Base-by-base conservation (phyloP, 2,888 invertebrate species). In the Leptinotarsa haldemani region DNA sequence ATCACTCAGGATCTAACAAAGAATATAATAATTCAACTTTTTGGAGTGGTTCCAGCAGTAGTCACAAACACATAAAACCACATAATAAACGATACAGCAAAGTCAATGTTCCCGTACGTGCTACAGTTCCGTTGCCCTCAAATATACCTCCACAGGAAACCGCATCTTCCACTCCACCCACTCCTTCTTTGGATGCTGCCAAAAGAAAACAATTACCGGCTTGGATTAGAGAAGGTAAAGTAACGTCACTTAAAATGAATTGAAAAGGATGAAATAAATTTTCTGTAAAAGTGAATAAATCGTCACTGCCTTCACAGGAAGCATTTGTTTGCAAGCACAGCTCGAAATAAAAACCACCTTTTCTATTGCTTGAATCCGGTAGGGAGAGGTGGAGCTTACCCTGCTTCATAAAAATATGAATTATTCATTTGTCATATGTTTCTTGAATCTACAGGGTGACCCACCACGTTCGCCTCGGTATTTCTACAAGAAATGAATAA, bases 151-250 rank as follows among this genome's bases (percentile, higher is more conserved):
- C 50, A 20, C 20, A 56, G 22, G 70, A 47, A 25, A 69, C 80
- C 52, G n/a, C 4, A 3, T 1, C 52, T 47, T n/a, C 63, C 63
- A 22, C 50, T 48, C 53, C 48, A 25, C 30, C 75, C 66, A 25
- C 70, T 76, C 63, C 85, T 88, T 15, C 90, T 47, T 88, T 92
- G 85, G 97, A 97, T 87, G 95, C 96, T 18, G 94, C 94, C 20
- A 96, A 96, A 87, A 90, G 97, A 52, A 93, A 96, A 84, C 94
- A 95, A 82, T 90, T 99, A 25, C 99, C 99, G n/a, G 96, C 95
- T 0, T 99, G 99, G 99, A 98, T 99, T 79, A 91, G 98, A 86
- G 98, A 97, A 90, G 96, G 96, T 84, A 86, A 50, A n/a, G 50
- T 50, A 13, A 15, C 3, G n/a, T n/a, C n/a, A 50, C 50, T n/a